These are phyloP conservation scores for Melopsittacus undulatus DNA, from an alignment of 2,797 vertebrate species.

Conservation along the genomic window DNA sequence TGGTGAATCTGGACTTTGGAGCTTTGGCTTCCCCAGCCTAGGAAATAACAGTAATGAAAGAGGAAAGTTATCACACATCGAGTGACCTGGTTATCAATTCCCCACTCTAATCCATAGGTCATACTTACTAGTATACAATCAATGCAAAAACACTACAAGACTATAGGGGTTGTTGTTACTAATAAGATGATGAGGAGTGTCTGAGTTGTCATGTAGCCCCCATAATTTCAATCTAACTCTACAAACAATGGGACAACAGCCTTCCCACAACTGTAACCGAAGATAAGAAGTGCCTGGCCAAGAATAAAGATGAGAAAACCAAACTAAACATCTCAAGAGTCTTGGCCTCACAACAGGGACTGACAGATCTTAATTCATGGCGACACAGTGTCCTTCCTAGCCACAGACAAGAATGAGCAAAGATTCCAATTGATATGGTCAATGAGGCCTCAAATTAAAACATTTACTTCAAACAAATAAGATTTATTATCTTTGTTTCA, in stretches of 20 bases:
- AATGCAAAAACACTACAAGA: background rate
- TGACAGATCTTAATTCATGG: background rate
- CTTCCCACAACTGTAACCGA: background rate
- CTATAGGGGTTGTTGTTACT: background rate
- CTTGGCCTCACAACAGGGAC: background rate
- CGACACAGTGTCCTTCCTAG: accelerated
- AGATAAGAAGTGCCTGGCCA: background rate
- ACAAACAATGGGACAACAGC: background rate
- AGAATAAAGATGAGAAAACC: background rate
- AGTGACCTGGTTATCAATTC: background rate
- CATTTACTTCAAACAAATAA: background rate
- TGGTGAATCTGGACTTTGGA: constrained; percentile 99
- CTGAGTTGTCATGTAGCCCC: background rate
- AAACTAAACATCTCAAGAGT: background rate
- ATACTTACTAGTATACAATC: accelerated
- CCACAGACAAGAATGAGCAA: background rate
- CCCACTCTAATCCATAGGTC: background rate
- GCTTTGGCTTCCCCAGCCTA: constrained; percentile 98
- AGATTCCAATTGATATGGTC: background rate
- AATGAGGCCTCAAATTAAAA: background rate
- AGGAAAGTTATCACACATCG: background rate
- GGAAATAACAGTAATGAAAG: background rate
- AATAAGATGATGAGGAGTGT: background rate
- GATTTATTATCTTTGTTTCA: background rate
- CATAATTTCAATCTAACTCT: background rate